These are phyloP conservation scores for Anarsia innoxiella DNA, from an alignment of 2,888 invertebrate genomes.

Conservation along the genomic window DNA sequence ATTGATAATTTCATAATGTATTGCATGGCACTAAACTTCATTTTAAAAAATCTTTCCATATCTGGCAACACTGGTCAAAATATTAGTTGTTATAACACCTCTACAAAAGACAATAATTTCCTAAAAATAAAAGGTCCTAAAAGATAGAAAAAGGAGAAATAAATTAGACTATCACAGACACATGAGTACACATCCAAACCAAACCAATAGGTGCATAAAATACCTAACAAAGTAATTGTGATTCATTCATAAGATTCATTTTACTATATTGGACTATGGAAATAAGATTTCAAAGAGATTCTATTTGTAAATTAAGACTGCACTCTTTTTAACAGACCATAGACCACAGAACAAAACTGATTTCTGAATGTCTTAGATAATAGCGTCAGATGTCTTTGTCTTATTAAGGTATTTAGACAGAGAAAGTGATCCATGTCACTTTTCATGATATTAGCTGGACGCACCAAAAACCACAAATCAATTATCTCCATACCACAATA, in stretches of 20 bases:
- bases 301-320: no score
- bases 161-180: slow-evolving; percentile 73
- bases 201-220: slow-evolving; percentile 52
- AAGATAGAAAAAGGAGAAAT: slow-evolving; percentile 50
- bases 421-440: no score
- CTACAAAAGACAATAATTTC: slow-evolving; percentile 20
- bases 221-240: slow-evolving; percentile 36
- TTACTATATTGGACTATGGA: no score
- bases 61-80: background rate
- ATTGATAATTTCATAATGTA: background rate
- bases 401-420: no score
- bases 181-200: slow-evolving; percentile 58
- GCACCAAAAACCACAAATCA: no score
- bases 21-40: background rate
- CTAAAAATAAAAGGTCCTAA: slow-evolving; percentile 27
- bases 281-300: no score
- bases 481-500: no score
- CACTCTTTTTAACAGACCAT: no score
- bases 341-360: no score
- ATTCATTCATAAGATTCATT: slow-evolving; percentile 56
- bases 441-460: no score
- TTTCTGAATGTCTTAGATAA: no score
- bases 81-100: background rate
- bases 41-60: background rate
- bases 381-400: no score